These are phyloP conservation scores for Maconellicoccus hirsutus DNA, from an alignment of 1,140 invertebrate genomes.

Conservation along the genomic window DNA sequence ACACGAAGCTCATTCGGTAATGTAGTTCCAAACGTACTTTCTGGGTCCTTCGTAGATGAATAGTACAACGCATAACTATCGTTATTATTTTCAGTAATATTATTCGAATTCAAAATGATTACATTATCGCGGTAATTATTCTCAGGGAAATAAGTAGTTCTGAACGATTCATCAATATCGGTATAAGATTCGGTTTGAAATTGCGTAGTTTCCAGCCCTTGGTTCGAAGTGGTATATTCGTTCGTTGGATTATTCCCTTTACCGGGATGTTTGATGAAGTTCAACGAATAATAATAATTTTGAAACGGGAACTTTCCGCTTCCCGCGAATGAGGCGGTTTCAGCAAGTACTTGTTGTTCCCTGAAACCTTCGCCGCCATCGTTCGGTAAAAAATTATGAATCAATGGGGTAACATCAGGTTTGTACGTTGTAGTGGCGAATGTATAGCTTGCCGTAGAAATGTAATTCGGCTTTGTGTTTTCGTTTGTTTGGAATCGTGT, in stretches of 20 bases:
- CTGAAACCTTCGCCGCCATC: conserved; percentile 24
- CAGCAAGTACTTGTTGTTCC: conserved; percentile 59
- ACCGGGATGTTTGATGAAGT: background rate
- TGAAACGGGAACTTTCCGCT: conserved; percentile 17
- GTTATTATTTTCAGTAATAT: background rate
- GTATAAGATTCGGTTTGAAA: conserved; percentile 26
- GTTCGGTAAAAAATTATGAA: conserved; percentile 11
- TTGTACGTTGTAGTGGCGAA: background rate
- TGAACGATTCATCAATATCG: conserved; percentile 24
- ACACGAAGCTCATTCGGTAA: background rate
- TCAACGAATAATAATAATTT: background rate
- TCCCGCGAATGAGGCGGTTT: conserved; percentile 53
- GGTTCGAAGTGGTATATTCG: background rate
- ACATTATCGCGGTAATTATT: background rate
- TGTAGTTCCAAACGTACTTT: background rate
- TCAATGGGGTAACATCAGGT: background rate
- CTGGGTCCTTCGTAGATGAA: background rate
- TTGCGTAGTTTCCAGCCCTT: conserved; percentile 16
- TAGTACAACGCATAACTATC: background rate
- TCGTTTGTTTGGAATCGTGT: background rate
- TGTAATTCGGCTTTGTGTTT: background rate
- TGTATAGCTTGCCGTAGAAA: background rate
- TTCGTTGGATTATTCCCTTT: background rate
- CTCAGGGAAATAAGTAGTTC: background rate
- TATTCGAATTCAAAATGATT: background rate